phyloP scores from a whole-genome alignment of 2,113 vertebrate species.

The Castor canadensis region DNA sequence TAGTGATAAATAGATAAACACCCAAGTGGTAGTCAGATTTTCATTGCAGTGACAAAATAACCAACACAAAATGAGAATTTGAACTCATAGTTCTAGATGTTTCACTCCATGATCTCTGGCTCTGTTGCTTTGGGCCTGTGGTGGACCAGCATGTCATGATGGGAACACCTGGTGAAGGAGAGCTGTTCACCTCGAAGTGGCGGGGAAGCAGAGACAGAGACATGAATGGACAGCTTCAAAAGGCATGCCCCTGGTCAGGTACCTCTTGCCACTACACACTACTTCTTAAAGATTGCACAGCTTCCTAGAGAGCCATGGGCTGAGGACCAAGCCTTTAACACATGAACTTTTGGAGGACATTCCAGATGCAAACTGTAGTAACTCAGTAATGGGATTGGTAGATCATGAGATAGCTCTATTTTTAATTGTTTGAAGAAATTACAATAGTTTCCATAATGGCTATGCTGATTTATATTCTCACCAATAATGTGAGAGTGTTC shows the following conservation, averaged over 20 bases:
- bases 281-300: too few relatives aligned
- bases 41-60: neutral
- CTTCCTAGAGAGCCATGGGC: fast-evolving
- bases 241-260: fast-evolving
- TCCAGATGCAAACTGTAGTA: neutral
- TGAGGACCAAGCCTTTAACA: neutral
- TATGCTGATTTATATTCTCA: neutral
- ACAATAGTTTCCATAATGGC: neutral
- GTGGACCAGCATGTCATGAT: fast-evolving
- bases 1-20: neutral
- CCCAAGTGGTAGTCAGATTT: neutral
- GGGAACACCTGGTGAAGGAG: too few relatives aligned
- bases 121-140: neutral
- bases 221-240: too few relatives aligned
- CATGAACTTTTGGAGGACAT: fast-evolving
- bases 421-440: neutral
- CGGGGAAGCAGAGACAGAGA: too few relatives aligned
- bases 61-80: too few relatives aligned
- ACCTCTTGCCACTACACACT: neutral
- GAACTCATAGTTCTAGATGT: neutral
- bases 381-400: neutral
- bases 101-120: fast-evolving
- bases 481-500: neutral
- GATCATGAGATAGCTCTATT: fast-evolving
- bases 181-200: neutral